Conservation (phyloP, 1,140 invertebrate genomes). For the Aporrectodea caliginosa region DNA sequence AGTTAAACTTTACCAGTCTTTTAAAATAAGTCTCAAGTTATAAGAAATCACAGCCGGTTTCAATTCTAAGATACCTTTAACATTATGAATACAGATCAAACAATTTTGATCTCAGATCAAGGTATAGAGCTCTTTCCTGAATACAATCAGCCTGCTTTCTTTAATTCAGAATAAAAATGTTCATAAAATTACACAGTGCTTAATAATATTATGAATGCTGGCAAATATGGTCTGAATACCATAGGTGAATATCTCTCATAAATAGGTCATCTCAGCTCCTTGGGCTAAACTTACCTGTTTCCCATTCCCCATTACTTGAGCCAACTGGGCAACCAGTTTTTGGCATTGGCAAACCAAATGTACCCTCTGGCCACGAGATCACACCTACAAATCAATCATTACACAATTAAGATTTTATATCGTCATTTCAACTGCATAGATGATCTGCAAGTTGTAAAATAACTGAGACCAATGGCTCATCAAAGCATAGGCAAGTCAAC, state of each 20-base stretch:
- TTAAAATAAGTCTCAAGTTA: no score
- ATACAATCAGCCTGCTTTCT: not conserved
- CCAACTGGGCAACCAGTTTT: constrained; percentile 39
- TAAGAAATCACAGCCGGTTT: no score
- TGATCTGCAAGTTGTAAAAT: no score
- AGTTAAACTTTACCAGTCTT: no score
- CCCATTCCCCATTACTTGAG: constrained; percentile 34
- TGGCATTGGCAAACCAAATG: constrained; percentile 45
- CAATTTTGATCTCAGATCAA: no score
- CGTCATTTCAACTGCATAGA: no score
- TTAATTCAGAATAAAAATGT: not conserved
- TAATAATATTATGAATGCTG: not conserved
- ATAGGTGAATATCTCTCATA: not conserved
- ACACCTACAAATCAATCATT: not conserved
- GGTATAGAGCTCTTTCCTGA: no score
- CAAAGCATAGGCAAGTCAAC: no score
- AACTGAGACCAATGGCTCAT: no score
- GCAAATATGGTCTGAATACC: not conserved
- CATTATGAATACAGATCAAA: no score
- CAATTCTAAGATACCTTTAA: no score
- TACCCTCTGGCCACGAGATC: constrained; percentile 39
- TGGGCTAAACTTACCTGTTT: constrained; percentile 32
- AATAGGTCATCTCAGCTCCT: not conserved
- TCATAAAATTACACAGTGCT: not conserved
- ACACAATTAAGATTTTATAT: no score